Evolutionary conservation across 2,113 vertebrate species (phyloP).

Genomic region (Chroicocephalus ridibundus): DNA sequence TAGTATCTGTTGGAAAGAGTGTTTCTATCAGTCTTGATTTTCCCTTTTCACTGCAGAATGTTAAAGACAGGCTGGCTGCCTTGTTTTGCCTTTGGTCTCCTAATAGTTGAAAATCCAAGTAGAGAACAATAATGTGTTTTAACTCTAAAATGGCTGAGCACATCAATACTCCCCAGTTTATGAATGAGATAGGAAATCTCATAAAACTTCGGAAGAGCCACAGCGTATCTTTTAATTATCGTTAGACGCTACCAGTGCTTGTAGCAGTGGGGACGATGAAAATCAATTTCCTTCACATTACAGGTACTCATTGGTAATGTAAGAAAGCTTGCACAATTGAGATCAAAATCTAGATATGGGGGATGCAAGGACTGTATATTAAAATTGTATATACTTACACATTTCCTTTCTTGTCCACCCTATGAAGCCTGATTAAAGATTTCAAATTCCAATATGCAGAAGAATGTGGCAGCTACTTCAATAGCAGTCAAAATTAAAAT

Average conservation of each 20-base stretch:
- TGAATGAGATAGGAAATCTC: not conserved
- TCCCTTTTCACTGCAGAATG: not conserved
- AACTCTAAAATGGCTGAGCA: not conserved
- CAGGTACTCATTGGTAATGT: not conserved
- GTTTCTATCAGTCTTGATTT: not conserved
- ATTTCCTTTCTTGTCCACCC: not conserved
- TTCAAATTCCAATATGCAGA: not conserved
- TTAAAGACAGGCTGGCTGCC: not conserved
- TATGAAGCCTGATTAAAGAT: not conserved
- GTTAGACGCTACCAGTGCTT: not conserved
- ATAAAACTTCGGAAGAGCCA: not conserved
- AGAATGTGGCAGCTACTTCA: not conserved
- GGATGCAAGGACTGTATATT: not conserved
- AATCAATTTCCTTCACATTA: not conserved
- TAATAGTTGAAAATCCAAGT: not conserved
- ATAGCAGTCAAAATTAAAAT: not conserved
- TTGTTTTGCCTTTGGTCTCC: not conserved
- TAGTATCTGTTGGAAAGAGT: not conserved
- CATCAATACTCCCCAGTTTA: not conserved
- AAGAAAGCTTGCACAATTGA: not conserved
- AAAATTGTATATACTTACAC: not conserved
- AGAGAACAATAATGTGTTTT: not conserved
- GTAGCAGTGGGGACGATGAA: not conserved
- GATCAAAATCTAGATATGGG: not conserved
- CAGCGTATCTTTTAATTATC: not conserved